Base-by-base conservation (phyloP, 2,888 invertebrate species). In the Acleris emargana region DNA sequence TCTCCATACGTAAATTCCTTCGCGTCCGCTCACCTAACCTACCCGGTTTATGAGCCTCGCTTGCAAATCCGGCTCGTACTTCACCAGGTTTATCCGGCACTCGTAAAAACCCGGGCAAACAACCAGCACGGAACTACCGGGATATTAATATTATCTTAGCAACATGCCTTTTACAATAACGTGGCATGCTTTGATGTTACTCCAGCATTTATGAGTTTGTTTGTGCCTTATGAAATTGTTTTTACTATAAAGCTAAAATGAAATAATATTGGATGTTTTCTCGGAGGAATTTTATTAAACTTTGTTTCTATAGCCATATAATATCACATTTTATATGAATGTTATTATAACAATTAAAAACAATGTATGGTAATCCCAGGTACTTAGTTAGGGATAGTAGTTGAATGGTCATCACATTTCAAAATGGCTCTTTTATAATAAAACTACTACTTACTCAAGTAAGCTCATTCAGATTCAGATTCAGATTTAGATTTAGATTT, bases 61-160 rank as follows among this genome's bases (percentile, higher is more conserved):
- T 49, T 49, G 49, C 49, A 49, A 49, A 49, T 50, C 50, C 50
- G 22, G 20, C 45, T 25, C 25, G 57, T 28, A 11, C 18, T 43
- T 45, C 43, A 22, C 58, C 57, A n/a, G 50, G 51, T 52, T 47
- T 22, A 18, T 53, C 53, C 25, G 47, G 22, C 45, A 58, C 53
- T 43, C 58, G 52, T 52, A 53, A 64, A 64, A 59, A 64, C 52
- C 25, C 47, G 52, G 42, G 54, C 42, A 51, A 49, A 16, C 22
- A 32, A 32, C 32, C 32, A 49, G 20, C 43, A 20, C 28, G 22
- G 22, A 51, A 63, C 62, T 51, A 53, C 58, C 47, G 52, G 25
- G 38, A 58, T 64, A 64, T 58, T 58, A 58, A 64, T 64, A 64
- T 63, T 62, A 45, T 58, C 63, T 64, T 59, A 58, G 49, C 52